Evolutionary conservation across 2,888 invertebrate species (phyloP), one percentile per base, ranked within the genome.

Genomic region (Lepidochrysops patricia): DNA sequence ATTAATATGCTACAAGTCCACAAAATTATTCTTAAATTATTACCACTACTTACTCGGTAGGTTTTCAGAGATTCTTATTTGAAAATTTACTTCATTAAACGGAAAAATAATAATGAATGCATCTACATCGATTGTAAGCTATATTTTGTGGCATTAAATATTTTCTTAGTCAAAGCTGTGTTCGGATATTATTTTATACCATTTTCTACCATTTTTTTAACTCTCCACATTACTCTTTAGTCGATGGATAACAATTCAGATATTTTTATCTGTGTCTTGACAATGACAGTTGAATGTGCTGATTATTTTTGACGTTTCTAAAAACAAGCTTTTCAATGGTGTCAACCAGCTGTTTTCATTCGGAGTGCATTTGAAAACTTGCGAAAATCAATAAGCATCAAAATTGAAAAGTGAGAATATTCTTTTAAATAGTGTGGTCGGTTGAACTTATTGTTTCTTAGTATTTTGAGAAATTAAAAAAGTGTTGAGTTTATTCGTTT

Each of bases 341-440:
- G 32, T 71, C 74, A 74, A 79, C 84, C 88, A 88, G 88, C 88
- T 88, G 88, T 88, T 88, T 87, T 84, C 78, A 72, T 71, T 76
- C 74, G 67, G 66, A 78, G 77, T 73, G 76, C 34, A 50, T 80
- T 80, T 77, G 72, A 75, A 80, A 79, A 79, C 79, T 71, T 68
- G 74, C 76, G 74, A 70, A 80, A 80, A 78, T 82, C 77, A 79
- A 69, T 75, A 80, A 80, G 82, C 77, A 78, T 84, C 87, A 81
- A 88, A 88, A 88, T 88, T 88, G 76, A 80, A 76, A 72, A 82
- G 87, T 87, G 86, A 79, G 72, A 76, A 75, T 78, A 73, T 70
- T 73, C 73, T 70, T 70, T 63, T 67, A 70, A 72, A 70, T 70
- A 69, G 77, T 83, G 81, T 77, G 74, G 76, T 78, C 81, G 80